Percentiles rank a stretch among this genome's conserved stretches.
These are phyloP conservation scores for Corydoras maculifer DNA, from an alignment of 2,113 vertebrate genomes.

Conservation along the genomic window DNA sequence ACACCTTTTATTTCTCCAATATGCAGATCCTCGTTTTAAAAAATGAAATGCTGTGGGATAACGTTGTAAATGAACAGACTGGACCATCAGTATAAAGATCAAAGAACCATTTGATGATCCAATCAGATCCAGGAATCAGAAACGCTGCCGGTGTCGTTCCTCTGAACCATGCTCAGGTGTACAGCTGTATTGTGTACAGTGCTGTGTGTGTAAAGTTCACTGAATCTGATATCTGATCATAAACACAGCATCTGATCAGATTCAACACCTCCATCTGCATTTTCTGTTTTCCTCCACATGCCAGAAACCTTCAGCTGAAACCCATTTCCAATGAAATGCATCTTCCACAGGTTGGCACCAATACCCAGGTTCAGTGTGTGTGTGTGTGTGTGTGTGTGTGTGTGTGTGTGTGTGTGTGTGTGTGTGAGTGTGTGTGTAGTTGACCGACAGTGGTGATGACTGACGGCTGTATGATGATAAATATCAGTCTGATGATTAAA, in stretches of 20 bases:
- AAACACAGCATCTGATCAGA: background rate
- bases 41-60: too few relatives aligned
- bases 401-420: slow-evolving; percentile 1
- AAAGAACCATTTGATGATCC: too few relatives aligned
- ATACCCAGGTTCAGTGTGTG: slow-evolving; percentile 44
- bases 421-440: slow-evolving; percentile 9
- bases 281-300: slow-evolving; percentile 67
- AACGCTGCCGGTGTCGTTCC: background rate
- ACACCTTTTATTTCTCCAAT: too few relatives aligned
- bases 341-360: slow-evolving; percentile 52
- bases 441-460: background rate
- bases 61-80: too few relatives aligned
- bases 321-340: slow-evolving; percentile 2
- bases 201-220: too few relatives aligned
- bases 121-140: background rate
- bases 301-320: slow-evolving; percentile 58
- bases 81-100: too few relatives aligned
- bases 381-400: slow-evolving; percentile 3
- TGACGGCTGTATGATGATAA: too few relatives aligned
- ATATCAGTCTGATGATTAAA: too few relatives aligned
- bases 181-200: too few relatives aligned
- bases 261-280: background rate
- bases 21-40: too few relatives aligned
- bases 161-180: too few relatives aligned
- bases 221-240: too few relatives aligned